phyloP scores from a whole-genome alignment of 2,888 invertebrate species.

The Acanthoscelides obtectus region DNA sequence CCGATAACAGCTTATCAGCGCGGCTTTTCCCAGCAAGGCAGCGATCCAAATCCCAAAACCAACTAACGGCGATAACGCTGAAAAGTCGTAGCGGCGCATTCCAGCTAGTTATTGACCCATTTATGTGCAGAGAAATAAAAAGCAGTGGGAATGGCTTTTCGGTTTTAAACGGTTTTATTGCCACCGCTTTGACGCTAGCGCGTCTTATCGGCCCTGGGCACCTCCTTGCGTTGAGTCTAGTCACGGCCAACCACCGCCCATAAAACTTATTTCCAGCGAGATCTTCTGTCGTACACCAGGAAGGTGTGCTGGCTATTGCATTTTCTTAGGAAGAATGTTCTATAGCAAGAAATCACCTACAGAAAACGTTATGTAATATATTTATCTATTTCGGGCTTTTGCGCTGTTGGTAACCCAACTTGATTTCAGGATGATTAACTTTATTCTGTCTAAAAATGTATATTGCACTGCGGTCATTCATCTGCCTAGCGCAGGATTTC shows the following conservation, averaged over 20 bases:
- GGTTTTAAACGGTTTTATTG: neutral
- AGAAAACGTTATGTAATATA: no score
- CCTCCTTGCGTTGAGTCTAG: slow-evolving; percentile 21
- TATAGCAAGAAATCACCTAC: no score
- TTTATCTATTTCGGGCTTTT: no score
- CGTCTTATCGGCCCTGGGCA: neutral
- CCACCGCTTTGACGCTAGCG: neutral
- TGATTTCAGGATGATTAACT: no score
- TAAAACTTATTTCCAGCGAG: slow-evolving; percentile 30
- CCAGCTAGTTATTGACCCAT: neutral
- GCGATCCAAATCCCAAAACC: neutral
- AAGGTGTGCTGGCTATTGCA: slow-evolving; percentile 26
- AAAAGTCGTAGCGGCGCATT: neutral
- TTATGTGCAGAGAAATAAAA: neutral
- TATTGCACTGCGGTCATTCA: no score
- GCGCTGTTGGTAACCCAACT: no score
- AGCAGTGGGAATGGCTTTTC: neutral
- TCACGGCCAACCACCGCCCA: slow-evolving; percentile 29
- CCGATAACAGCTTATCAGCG: neutral
- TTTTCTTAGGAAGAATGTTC: slow-evolving; percentile 7
- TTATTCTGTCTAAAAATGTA: no score
- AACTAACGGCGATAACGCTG: neutral
- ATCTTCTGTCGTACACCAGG: slow-evolving; percentile 27
- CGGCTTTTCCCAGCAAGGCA: neutral
- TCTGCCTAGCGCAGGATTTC: no score